phyloP scores from a whole-genome alignment of 2,888 invertebrate species.

The Diabrotica balteata region DNA sequence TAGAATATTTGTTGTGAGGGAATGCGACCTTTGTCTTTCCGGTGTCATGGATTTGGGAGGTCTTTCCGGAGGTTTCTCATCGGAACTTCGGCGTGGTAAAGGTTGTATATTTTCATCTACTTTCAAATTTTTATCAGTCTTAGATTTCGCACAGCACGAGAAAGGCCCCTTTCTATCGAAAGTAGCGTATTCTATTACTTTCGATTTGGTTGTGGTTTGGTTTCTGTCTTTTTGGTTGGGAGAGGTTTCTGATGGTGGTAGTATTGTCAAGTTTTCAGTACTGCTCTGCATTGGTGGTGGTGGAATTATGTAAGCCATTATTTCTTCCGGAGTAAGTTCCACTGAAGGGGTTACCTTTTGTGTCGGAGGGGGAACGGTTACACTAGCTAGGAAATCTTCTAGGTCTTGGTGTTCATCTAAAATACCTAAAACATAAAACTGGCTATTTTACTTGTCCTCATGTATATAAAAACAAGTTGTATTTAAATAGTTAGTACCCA shows the following conservation, averaged over 20 bases:
- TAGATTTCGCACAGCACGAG: slow-evolving; percentile 72
- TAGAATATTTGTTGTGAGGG: slow-evolving; percentile 55
- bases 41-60: slow-evolving; percentile 69
- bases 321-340: slow-evolving; percentile 82
- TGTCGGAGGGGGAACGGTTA: slow-evolving; percentile 82
- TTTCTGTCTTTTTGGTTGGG: slow-evolving; percentile 25
- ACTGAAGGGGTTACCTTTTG: slow-evolving; percentile 77
- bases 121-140: slow-evolving; percentile 61
- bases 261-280: slow-evolving; percentile 32
- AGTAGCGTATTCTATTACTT: slow-evolving; percentile 76
- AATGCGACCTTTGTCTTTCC: slow-evolving; percentile 67
- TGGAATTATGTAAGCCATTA: slow-evolving; percentile 85
- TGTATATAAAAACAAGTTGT: not conserved
- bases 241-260: no score
- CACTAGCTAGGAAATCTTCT: slow-evolving; percentile 84
- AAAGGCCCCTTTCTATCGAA: slow-evolving; percentile 75
- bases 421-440: slow-evolving; percentile 33
- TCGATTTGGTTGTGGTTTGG: slow-evolving; percentile 41
- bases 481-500: not conserved
- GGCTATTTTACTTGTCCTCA: not conserved
- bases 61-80: slow-evolving; percentile 70
- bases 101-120: slow-evolving; percentile 65
- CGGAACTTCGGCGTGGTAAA: slow-evolving; percentile 68
- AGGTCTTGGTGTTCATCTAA: slow-evolving; percentile 68
- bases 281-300: slow-evolving; percentile 67